These are phyloP conservation scores for Neomorphus geoffroyi DNA, from an alignment of 2,797 vertebrate species.

Conservation along the genomic window DNA sequence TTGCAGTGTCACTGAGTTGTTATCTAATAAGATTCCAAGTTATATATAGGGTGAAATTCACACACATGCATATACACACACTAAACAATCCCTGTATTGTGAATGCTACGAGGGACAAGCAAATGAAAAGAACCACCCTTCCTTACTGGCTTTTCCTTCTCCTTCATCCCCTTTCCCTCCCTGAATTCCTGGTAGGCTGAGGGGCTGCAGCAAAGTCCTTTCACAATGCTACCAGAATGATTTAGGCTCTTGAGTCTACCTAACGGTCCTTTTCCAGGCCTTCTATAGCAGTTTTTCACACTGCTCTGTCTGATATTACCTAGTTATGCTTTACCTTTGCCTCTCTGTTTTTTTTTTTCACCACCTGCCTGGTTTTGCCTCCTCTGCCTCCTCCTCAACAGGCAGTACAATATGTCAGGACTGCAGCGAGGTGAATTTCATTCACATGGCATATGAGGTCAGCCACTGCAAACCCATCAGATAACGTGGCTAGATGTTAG, in stretches of 20 bases:
- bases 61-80: background rate
- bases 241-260: background rate
- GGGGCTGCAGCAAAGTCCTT: background rate
- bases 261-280: background rate
- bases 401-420: background rate
- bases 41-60: slow-evolving; percentile 65
- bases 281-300: background rate
- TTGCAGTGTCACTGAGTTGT: slow-evolving; percentile 51
- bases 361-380: background rate
- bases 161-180: background rate
- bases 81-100: background rate
- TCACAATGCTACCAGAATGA: background rate
- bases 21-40: slow-evolving; percentile 53
- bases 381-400: background rate
- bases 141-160: background rate
- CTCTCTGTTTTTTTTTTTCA: background rate
- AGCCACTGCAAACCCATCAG: background rate
- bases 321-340: background rate
- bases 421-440: background rate
- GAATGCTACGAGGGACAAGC: background rate
- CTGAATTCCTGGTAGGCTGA: background rate
- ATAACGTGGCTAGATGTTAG: background rate
- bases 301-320: background rate
- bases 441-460: slow-evolving; percentile 1
- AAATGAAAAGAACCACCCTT: background rate